Evolutionary conservation across 2,888 invertebrate genomes (phyloP).

Genomic region (Acanthosepion lycidas): DNA sequence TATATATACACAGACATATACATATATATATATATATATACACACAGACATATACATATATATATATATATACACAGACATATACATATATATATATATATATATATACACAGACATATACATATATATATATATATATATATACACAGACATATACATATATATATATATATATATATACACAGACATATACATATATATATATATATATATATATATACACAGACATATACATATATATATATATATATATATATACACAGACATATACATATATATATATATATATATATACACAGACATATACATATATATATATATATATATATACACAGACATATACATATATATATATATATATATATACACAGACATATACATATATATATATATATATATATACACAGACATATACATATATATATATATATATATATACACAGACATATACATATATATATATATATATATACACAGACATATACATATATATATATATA

Average conservation of each 20-base stretch:
- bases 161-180: conserved; percentile 24
- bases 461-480: conserved; percentile 33
- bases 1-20: too few species aligned
- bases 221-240: background rate
- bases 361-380: background rate
- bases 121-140: conserved; percentile 40
- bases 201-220: background rate
- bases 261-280: conserved; percentile 25
- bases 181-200: background rate
- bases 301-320: conserved; percentile 38
- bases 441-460: conserved; percentile 13
- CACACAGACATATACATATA: background rate
- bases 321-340: conserved; percentile 24
- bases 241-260: background rate
- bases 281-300: conserved; percentile 35
- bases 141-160: background rate
- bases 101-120: conserved; percentile 36
- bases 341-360: conserved; percentile 37
- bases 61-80: background rate
- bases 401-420: background rate
- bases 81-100: conserved; percentile 40
- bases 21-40: background rate
- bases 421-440: conserved; percentile 38
- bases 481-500: conserved; percentile 24
- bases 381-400: conserved; percentile 34